Percentiles rank a stretch among this genome's conserved stretches.
phyloP scores from a whole-genome alignment of 2,888 invertebrate species.

The Dasypolia templi region DNA sequence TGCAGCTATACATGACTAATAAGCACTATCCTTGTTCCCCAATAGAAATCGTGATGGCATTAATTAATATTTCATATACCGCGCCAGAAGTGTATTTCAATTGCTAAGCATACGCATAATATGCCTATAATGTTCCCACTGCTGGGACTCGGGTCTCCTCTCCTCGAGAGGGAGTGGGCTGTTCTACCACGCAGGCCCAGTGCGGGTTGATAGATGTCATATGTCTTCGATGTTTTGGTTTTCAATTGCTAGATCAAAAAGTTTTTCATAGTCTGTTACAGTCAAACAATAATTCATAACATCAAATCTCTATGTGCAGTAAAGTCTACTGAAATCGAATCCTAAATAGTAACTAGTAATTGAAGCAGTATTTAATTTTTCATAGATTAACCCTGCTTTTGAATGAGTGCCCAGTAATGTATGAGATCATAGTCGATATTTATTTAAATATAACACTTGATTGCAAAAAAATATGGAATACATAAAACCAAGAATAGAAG shows the following conservation, averaged over 20 bases:
- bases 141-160: too few relatives aligned
- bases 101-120: not conserved
- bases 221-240: too few relatives aligned
- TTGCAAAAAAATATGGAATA: conserved; percentile 60
- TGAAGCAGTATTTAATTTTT: conserved; percentile 82
- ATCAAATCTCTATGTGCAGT: not conserved
- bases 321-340: conserved; percentile 78
- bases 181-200: too few relatives aligned
- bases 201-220: too few relatives aligned
- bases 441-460: conserved; percentile 63
- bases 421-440: conserved; percentile 76
- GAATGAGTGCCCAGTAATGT: conserved; percentile 76
- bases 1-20: not conserved
- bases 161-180: too few relatives aligned
- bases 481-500: not conserved
- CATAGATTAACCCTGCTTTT: conserved; percentile 84
- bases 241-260: too few relatives aligned
- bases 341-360: conserved; percentile 80
- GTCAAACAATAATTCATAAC: too few relatives aligned
- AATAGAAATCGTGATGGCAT: too few relatives aligned
- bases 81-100: not conserved
- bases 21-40: too few relatives aligned
- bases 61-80: not conserved
- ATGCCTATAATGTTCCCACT: too few relatives aligned
- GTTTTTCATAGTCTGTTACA: too few relatives aligned